Percentiles rank a stretch among this genome's conserved stretches.
Conservation (phyloP, 2,888 invertebrate species). For the Aplocera efformata region DNA sequence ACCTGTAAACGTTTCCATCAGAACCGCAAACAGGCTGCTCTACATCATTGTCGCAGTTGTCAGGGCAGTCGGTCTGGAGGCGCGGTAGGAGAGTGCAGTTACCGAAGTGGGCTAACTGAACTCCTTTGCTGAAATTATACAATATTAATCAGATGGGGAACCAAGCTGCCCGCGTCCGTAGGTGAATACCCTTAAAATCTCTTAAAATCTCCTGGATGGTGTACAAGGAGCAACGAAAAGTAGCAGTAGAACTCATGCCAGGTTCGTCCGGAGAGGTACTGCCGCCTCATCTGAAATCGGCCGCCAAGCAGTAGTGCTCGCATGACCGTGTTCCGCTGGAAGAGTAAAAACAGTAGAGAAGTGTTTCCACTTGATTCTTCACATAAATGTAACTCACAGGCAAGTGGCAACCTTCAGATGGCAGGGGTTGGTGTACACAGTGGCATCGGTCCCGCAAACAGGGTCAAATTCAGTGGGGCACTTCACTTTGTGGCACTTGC, state of each 20-base stretch:
- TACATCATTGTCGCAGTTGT: slow-evolving; percentile 77
- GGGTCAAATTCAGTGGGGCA: slow-evolving; percentile 86
- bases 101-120: slow-evolving; percentile 93
- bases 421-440: slow-evolving; percentile 91
- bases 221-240: too few relatives aligned
- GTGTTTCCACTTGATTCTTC: too few relatives aligned
- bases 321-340: too few relatives aligned
- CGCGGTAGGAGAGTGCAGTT: slow-evolving; percentile 90
- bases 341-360: too few relatives aligned
- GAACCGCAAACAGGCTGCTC: slow-evolving; percentile 92
- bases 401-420: slow-evolving; percentile 91
- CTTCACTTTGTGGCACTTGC: slow-evolving; percentile 88
- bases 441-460: slow-evolving; percentile 94
- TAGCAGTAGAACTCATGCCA: too few relatives aligned
- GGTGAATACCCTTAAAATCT: too few relatives aligned
- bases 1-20: slow-evolving; percentile 93
- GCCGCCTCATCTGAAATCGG: too few relatives aligned
- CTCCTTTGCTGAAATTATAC: slow-evolving; percentile 83
- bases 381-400: slow-evolving; percentile 83
- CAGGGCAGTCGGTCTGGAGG: slow-evolving; percentile 82
- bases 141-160: slow-evolving; percentile 2
- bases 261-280: too few relatives aligned
- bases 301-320: too few relatives aligned
- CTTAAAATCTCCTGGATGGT: too few relatives aligned
- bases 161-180: too few relatives aligned